Conservation (phyloP, 2,888 invertebrate genomes). For the Allolobophora icterica region DNA sequence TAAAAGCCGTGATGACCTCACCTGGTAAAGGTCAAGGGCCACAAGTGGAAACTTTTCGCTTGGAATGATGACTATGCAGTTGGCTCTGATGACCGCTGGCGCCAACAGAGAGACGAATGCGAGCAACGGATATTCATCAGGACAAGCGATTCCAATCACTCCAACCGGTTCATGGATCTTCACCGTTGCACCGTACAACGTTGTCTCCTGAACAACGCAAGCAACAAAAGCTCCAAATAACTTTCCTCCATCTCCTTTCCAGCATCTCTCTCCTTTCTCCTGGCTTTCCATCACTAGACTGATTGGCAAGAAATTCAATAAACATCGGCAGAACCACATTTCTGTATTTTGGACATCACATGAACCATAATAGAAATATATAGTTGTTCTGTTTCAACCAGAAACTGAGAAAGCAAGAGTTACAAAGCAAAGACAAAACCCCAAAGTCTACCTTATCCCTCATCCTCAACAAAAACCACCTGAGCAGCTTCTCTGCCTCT, state of each 20-base stretch:
- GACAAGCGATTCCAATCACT: slow-evolving; percentile 66
- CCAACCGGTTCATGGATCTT: slow-evolving; percentile 66
- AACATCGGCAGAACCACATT: too few relatives aligned
- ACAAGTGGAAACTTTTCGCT: slow-evolving; percentile 63
- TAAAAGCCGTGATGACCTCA: slow-evolving; percentile 44
- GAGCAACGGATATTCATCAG: slow-evolving; percentile 64
- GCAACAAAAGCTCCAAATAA: not conserved
- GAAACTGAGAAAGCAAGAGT: too few relatives aligned
- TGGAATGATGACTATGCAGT: slow-evolving; percentile 65
- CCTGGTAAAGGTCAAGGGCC: slow-evolving; percentile 65
- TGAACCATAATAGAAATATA: too few relatives aligned
- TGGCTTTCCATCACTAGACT: too few relatives aligned
- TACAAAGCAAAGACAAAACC: too few relatives aligned
- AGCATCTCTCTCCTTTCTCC: too few relatives aligned
- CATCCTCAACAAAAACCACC: slow-evolving; percentile 50
- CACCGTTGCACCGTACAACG: slow-evolving; percentile 64
- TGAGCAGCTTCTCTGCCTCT: slow-evolving; percentile 60
- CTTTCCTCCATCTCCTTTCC: too few relatives aligned
- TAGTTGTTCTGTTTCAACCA: too few relatives aligned
- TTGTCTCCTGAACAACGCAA: slow-evolving; percentile 58
- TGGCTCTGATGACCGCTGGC: slow-evolving; percentile 65
- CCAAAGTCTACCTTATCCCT: too few relatives aligned
- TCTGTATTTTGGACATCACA: too few relatives aligned
- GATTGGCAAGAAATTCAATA: too few relatives aligned
- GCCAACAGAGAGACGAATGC: slow-evolving; percentile 66